Percentiles rank a stretch among this genome's conserved stretches.
Evolutionary conservation across 1,140 invertebrate species (phyloP).

Genomic region (Drosophila santomea): DNA sequence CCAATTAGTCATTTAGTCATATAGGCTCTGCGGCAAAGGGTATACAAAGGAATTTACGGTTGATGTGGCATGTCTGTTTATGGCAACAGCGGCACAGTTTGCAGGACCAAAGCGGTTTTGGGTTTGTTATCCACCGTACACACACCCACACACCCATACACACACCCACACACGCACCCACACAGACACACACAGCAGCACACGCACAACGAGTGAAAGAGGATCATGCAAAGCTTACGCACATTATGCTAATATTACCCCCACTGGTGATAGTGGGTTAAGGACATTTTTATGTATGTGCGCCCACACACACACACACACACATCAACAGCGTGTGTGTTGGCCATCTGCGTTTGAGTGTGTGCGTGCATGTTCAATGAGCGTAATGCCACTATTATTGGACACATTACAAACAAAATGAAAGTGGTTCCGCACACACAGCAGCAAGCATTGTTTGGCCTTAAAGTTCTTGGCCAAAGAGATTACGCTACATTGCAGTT

Average conservation of each 20-base stretch:
- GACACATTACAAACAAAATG: slow-evolving; percentile 81
- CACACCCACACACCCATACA: slow-evolving; percentile 8
- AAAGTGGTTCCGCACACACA: slow-evolving; percentile 47
- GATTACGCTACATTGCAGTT: slow-evolving; percentile 41
- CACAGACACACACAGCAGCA: neutral
- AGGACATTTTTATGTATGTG: slow-evolving; percentile 75
- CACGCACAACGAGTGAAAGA: neutral
- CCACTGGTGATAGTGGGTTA: slow-evolving; percentile 74
- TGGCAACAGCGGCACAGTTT: slow-evolving; percentile 9
- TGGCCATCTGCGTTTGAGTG: slow-evolving; percentile 62
- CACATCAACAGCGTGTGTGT: slow-evolving; percentile 33
- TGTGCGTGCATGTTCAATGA: slow-evolving; percentile 77
- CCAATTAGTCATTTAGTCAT: slow-evolving; percentile 2
- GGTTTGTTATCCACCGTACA: slow-evolving; percentile 58
- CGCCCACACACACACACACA: slow-evolving; percentile 40
- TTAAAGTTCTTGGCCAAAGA: slow-evolving; percentile 35
- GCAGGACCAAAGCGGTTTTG: slow-evolving; percentile 59
- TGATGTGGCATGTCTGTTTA: slow-evolving; percentile 57
- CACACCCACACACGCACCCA: neutral
- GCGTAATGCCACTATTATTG: slow-evolving; percentile 83
- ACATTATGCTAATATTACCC: slow-evolving; percentile 81
- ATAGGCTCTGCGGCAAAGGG: neutral
- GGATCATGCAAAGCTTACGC: slow-evolving; percentile 23
- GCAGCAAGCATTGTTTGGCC: slow-evolving; percentile 20
- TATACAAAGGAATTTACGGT: slow-evolving; percentile 57